phyloP scores from a whole-genome alignment of 37 sponge, comb jelly and placozoan genomes.

The Lycopodina hypogea region DNA sequence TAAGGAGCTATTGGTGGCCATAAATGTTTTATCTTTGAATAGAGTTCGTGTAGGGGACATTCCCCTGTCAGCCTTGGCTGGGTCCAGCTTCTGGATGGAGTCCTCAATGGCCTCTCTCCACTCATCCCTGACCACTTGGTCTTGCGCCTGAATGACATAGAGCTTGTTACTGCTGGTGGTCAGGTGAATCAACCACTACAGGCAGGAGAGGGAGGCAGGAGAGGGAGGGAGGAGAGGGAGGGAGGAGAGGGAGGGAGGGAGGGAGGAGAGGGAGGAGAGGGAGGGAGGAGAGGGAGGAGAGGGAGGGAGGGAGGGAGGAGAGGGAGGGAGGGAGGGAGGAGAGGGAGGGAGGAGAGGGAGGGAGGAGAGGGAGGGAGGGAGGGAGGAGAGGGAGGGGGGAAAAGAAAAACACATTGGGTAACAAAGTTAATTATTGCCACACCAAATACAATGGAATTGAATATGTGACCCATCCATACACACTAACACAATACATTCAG shows the following conservation, averaged over 20 bases:
- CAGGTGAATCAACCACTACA: constrained; percentile 53
- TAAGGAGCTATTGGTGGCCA: neutral
- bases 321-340: neutral
- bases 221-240: constrained; percentile 15
- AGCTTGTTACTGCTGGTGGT: constrained; percentile 33
- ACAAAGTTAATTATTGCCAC: too few species aligned
- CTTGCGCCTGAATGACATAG: constrained; percentile 69
- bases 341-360: neutral
- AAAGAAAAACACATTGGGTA: neutral
- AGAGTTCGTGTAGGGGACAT: constrained; percentile 24
- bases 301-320: neutral
- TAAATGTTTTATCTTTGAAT: neutral
- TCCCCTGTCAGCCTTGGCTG: constrained; percentile 18
- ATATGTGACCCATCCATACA: too few species aligned
- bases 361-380: neutral
- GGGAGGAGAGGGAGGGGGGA: neutral
- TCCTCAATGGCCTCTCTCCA: constrained; percentile 66
- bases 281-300: neutral
- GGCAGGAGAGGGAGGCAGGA: neutral
- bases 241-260: constrained; percentile 12
- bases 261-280: constrained; percentile 24
- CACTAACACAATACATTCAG: too few species aligned
- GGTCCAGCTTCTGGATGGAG: constrained; percentile 50
- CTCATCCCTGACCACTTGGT: constrained; percentile 39
- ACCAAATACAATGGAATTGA: too few species aligned